Evolutionary conservation across 2,888 invertebrate genomes (phyloP).

Genomic region (Drosophila parthenogenetica): DNA sequence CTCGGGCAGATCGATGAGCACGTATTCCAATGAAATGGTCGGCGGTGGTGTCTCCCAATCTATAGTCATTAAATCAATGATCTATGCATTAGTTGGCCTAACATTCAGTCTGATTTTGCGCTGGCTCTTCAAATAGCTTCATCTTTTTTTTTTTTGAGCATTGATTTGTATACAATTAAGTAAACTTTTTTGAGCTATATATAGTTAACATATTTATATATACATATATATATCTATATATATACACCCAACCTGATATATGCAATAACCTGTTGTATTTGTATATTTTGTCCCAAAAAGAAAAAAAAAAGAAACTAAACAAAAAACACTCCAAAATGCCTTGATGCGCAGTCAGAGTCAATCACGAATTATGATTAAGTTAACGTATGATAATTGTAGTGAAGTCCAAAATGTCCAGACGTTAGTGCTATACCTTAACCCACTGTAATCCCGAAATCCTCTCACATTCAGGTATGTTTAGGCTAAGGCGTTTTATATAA

Average conservation of each 20-base stretch:
- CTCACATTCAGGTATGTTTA: conserved; percentile 49
- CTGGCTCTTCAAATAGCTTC: conserved; percentile 78
- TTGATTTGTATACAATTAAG: conserved; percentile 50
- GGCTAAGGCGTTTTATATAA: conserved; percentile 45
- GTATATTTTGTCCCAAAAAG: conserved; percentile 54
- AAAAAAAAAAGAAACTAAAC: conserved; percentile 1
- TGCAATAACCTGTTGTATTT: conserved; percentile 34
- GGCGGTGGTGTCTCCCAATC: conserved; percentile 69
- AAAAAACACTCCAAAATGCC: conserved; percentile 44
- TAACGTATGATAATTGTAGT: conserved; percentile 15
- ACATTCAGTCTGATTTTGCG: conserved; percentile 77
- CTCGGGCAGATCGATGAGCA: conserved; percentile 26
- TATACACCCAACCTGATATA: conserved; percentile 28
- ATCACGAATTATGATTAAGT: conserved; percentile 60
- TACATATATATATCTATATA: conserved; percentile 23
- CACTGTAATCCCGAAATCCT: not conserved
- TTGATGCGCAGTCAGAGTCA: conserved; percentile 52
- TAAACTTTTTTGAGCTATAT: conserved; percentile 60
- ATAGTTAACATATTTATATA: conserved; percentile 34
- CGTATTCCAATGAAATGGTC: conserved; percentile 47
- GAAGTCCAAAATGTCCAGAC: conserved; percentile 16
- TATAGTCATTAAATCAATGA: conserved; percentile 73
- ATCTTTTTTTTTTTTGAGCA: conserved; percentile 30
- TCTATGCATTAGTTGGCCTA: conserved; percentile 78
- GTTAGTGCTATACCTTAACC: not conserved